Evolutionary conservation across 2,113 vertebrate species (phyloP), one percentile per base, ranked within the genome.

Genomic region (Sinocyclocheilus grahami): DNA sequence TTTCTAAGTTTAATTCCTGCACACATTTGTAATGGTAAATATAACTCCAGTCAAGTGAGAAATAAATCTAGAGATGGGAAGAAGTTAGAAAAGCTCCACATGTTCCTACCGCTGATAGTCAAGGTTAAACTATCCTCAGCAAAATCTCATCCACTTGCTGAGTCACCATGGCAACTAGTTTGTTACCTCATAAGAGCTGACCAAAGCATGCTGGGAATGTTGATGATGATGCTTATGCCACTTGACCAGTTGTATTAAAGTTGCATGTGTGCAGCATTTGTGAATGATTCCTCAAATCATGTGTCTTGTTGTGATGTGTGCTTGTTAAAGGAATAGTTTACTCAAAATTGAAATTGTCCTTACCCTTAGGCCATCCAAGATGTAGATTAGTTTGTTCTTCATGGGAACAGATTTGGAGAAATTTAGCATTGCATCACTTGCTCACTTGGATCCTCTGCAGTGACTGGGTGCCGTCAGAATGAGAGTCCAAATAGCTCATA

Each of bases 121-220:
- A 87, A 83, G 37, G 37, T 46, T 90, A 88, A 90, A 89, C 74
- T 20, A 42, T n/a, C 30, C 14, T 37, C 30, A 30, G 65, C 65
- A 37, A 71, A 20, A 71, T 71, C 22, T 88, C 83, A 88, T 48
- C 39, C 80, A 67, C 82, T 83, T 14, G 86, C 62, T 86, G 7
- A 5, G 91, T 93, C 90, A 80, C 91, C 77, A 90, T 91, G 37
- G 91, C 87, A 87, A 93, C 92, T 86, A 74, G 53, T 86, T 58
- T 85, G 87, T 85, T 91, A 85, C 82, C 89, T 63, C 67, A 22
- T 65, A 22, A 85, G 88, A 89, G 48, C 65, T 87, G 76, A 83
- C 83, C 24, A 67, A 24, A 27, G 24, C 63, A 67, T 42, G 37
- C 33, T 42, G 71, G 71, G 71, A 72, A 74, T 74, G 63, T 27